Evolutionary conservation across 2,888 invertebrate genomes (phyloP), one percentile per base, ranked within the genome.

Genomic region (Drosophila peninsularis): DNA sequence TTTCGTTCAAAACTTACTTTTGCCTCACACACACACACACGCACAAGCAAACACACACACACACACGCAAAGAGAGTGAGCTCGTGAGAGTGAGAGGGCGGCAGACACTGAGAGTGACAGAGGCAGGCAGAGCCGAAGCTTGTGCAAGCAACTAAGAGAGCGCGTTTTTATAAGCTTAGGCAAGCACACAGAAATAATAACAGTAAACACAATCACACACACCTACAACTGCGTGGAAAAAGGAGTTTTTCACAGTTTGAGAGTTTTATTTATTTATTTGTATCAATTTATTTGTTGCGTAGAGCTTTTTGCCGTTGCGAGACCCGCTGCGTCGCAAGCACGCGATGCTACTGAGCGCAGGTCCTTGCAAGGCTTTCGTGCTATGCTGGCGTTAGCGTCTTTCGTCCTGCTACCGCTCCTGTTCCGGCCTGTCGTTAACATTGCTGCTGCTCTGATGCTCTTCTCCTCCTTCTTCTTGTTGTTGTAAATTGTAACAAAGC

Each of bases 271-370:
- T 19, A 7, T 4, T 24, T 14, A 21, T 21, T 3, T 14, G 14
- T 7, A 10, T 7, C 1, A 11, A 7, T 45, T 45, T 5, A 11
- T 21, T 13, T 42, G 21, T 42, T 67, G 13, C 64, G 64, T 30
- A 45, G 62, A 58, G 76, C 65, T 80, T 86, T 71, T 71, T 42
- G 13, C 30, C 42, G 21, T 42, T 54, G 58, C 55, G 63, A 80
- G 84, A 83, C 74, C 83, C 88, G 88, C 75, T 87, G 65, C 68
- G 79, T 81, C 69, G 82, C 79, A 83, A 82, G 85, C 85, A 78
- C 89, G 71, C 85, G 88, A 89, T 89, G 83, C 75, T 83, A 85
- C 83, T 83, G 89, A 88, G 81, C 84, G 76, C 80, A 83, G 73
- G 81, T 72, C 89, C 62, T 80, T 69, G 58, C 62, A 69, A 66